Base-by-base conservation (phyloP, 2,113 vertebrate species). In the Hemiprocne comata region DNA sequence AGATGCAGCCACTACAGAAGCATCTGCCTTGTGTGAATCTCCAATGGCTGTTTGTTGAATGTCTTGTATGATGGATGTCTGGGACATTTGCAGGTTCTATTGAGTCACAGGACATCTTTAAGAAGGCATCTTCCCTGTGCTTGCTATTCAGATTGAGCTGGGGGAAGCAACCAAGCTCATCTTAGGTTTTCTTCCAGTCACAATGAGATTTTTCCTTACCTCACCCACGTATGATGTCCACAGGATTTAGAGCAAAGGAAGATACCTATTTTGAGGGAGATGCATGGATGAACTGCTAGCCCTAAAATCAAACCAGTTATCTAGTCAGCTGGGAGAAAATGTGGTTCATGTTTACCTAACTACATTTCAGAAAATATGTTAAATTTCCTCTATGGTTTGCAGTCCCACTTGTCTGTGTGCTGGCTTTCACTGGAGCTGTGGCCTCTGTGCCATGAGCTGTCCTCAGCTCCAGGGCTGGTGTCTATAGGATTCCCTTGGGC, bases 211-310 rank as follows among this genome's bases (percentile, higher is more conserved):
- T 33, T 36, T 20, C 51, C 73, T 61, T 38, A 17, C 31, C 18
- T 57, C 11, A 2, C 17, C 29, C 54, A 13, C 2, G 0, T 19
- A 8, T 17, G 48, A 13, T 0, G 0, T 5, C 8, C 25, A 10
- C 3, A 40, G 58, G 23, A 25, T 53, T 17, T 69, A 65, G 40
- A 58, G 38, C 5, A 28, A 54, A 61, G 3, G 61, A 9, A 24
- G 24, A 24, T 18, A 2, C 19, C 7, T 28, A 0, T 48, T 42
- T 17, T 44, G 53, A 54, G 34, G 65, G 29, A 46, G 40, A 25
- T 72, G 21, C 44, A 19, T 5, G 62, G 26, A 4, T 44, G 62
- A 76, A 54, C 54, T 79, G 60, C n/a, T 31, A 51, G 19, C 36
- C 44, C 36, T 44, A 31, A 81, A 87, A 85, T 62, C 73, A 73